A percentile compares a stretch with the other conserved stretches of the same genome.
These are phyloP conservation scores for Rhinophrynus dorsalis DNA, from an alignment of 2,797 vertebrate genomes.

Conservation along the genomic window DNA sequence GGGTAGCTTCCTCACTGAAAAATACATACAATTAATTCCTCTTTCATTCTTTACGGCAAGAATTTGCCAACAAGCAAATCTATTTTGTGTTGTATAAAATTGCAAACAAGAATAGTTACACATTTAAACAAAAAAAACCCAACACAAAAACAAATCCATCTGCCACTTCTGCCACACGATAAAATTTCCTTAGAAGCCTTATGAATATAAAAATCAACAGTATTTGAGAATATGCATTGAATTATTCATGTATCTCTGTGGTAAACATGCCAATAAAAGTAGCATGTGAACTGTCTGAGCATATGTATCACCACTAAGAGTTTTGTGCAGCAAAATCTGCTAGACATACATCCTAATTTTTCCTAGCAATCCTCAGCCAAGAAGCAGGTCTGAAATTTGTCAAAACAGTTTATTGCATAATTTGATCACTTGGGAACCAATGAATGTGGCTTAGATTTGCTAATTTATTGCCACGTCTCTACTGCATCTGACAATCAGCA, in stretches of 20 bases:
- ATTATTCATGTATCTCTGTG: neutral
- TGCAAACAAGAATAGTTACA: neutral
- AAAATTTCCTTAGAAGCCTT: neutral
- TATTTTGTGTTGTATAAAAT: neutral
- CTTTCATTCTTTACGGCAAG: too few species aligned
- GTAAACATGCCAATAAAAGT: conserved; percentile 1
- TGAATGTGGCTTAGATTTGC: neutral
- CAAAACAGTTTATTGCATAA: neutral
- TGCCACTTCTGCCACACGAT: neutral
- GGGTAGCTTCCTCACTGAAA: too few species aligned
- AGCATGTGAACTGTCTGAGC: neutral
- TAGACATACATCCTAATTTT: neutral
- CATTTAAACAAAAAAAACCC: neutral
- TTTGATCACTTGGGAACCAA: neutral
- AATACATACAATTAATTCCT: too few species aligned
- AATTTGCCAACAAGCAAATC: neutral
- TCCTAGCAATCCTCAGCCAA: neutral
- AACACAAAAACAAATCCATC: neutral
- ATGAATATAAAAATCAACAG: neutral
- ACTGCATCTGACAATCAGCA: neutral
- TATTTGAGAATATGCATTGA: neutral
- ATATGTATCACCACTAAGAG: neutral
- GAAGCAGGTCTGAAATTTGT: neutral
- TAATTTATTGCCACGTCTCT: neutral
- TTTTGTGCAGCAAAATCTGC: conserved; percentile 2